A percentile compares a stretch with the other conserved stretches of the same genome.
phyloP scores from a whole-genome alignment of 2,113 vertebrate genomes.

The Azemiops feae region DNA sequence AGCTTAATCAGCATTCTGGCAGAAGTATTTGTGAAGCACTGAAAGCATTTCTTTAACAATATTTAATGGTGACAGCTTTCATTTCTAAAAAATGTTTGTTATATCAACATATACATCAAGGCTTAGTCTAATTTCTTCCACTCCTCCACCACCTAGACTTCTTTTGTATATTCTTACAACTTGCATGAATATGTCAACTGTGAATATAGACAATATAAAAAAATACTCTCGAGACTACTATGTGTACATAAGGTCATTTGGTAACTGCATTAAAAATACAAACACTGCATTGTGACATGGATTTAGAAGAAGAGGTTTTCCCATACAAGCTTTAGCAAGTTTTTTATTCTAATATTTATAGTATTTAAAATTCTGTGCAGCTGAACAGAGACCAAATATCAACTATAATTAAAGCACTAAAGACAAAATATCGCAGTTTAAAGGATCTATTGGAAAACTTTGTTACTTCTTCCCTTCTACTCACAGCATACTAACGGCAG shows the following conservation, averaged over 20 bases:
- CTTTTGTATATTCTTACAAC: not conserved
- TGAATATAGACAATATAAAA: constrained; percentile 30
- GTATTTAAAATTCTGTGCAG: constrained; percentile 57
- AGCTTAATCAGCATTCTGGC: not conserved
- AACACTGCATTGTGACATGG: constrained; percentile 39
- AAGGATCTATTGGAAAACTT: constrained; percentile 51
- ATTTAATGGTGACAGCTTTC: not conserved
- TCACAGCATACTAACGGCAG: constrained; percentile 39
- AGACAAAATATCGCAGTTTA: constrained; percentile 25
- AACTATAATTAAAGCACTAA: constrained; percentile 50
- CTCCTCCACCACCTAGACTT: not conserved
- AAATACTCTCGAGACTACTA: constrained; percentile 59
- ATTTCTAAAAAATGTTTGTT: constrained; percentile 21
- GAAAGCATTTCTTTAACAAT: not conserved
- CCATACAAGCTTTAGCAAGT: constrained; percentile 43
- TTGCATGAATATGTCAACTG: constrained; percentile 47
- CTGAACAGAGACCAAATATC: constrained; percentile 56
- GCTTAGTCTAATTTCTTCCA: constrained; percentile 5
- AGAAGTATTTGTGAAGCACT: not conserved
- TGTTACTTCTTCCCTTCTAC: constrained; percentile 5
- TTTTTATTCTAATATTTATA: constrained; percentile 32
- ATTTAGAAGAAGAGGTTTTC: constrained; percentile 47
- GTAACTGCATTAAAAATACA: constrained; percentile 67
- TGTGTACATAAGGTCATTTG: constrained; percentile 66
- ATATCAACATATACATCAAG: not conserved